Conservation (phyloP, 2,888 invertebrate genomes). For the Athripsodes cinereus region DNA sequence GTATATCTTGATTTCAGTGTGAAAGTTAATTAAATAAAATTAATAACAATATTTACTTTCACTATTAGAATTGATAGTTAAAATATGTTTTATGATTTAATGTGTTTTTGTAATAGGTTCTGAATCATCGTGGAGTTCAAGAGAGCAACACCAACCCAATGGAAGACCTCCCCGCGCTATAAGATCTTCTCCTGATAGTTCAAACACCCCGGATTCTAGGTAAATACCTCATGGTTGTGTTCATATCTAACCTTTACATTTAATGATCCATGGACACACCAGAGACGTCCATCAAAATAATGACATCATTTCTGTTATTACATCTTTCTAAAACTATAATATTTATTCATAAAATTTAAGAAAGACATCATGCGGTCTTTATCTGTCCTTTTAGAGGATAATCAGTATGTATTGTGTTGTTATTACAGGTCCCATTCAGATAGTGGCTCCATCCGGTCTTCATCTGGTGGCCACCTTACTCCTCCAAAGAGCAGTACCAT, state of each 20-base stretch:
- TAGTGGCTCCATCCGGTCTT: constrained; percentile 66
- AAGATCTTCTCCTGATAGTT: constrained; percentile 58
- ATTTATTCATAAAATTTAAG: too few relatives aligned
- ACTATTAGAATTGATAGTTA: too few relatives aligned
- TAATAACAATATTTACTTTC: background rate
- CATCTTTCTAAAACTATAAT: too few relatives aligned
- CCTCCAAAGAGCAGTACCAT: constrained; percentile 44
- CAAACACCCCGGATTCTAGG: constrained; percentile 36
- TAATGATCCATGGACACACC: too few relatives aligned
- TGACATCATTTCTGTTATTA: too few relatives aligned
- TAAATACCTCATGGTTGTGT: constrained; percentile 4
- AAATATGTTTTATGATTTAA: too few relatives aligned
- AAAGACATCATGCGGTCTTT: too few relatives aligned
- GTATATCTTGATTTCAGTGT: too few relatives aligned
- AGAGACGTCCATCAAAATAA: too few relatives aligned
- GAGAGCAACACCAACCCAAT: constrained; percentile 15
- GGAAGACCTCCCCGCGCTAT: constrained; percentile 31
- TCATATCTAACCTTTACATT: too few relatives aligned
- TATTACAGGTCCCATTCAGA: constrained; percentile 60
- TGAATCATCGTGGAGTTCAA: constrained; percentile 20
- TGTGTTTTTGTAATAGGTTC: constrained; percentile 16
- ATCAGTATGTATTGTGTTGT: background rate
- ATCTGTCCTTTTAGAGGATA: background rate
- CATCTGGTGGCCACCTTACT: constrained; percentile 43
- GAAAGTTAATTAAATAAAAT: too few relatives aligned